Evolutionary conservation across 1,140 invertebrate genomes (phyloP).

Genomic region (Drosophila punjabiensis): DNA sequence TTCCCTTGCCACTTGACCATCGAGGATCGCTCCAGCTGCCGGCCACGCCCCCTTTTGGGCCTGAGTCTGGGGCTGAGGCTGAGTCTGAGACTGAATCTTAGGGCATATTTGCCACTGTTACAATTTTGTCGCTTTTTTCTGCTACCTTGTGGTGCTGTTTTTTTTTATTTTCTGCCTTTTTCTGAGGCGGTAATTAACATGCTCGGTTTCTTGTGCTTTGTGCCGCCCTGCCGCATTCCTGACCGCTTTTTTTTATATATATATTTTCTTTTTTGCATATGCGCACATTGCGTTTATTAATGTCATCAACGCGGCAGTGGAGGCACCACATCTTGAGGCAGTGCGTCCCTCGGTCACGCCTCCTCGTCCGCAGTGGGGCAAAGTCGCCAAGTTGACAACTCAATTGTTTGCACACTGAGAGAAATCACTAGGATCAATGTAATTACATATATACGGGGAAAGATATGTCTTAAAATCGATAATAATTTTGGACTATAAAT

Average conservation of each 20-base stretch:
- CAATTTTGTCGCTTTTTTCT: conserved; percentile 70
- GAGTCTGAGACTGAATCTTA: background rate
- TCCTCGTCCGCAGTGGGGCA: conserved; percentile 34
- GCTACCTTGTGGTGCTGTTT: conserved; percentile 37
- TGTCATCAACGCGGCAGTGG: conserved; percentile 70
- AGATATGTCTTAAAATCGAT: background rate
- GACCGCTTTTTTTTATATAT: conserved; percentile 2
- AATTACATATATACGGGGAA: no score
- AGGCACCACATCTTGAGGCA: conserved; percentile 1
- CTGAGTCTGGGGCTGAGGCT: conserved; percentile 32
- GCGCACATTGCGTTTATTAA: conserved; percentile 72
- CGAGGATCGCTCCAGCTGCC: conserved; percentile 28
- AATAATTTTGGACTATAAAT: background rate
- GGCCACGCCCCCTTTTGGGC: conserved; percentile 50
- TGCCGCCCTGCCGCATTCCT: conserved; percentile 30
- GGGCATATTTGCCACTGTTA: conserved; percentile 66
- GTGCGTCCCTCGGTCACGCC: conserved; percentile 31
- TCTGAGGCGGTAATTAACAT: conserved; percentile 42
- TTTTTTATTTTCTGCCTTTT: conserved; percentile 1
- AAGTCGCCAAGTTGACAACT: conserved; percentile 47
- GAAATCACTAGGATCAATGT: no score
- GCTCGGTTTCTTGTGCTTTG: conserved; percentile 22
- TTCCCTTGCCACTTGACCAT: conserved; percentile 25
- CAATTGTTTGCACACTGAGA: conserved; percentile 27
- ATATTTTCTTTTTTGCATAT: conserved; percentile 69